These are phyloP conservation scores for Macaria notata DNA, from an alignment of 2,888 invertebrate species.

Conservation along the genomic window DNA sequence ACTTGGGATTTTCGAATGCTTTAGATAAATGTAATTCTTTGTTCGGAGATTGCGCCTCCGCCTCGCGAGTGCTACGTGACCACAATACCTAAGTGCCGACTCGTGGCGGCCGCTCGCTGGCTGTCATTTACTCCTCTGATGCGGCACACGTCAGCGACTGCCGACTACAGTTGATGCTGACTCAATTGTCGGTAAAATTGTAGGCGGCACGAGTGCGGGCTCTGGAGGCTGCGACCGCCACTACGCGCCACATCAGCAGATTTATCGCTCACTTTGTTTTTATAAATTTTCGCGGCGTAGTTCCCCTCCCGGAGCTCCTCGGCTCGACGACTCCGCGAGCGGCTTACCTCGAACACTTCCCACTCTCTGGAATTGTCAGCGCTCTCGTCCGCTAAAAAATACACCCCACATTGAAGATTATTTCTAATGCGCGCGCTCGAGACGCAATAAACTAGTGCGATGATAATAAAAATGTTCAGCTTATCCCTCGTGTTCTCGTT, in stretches of 20 bases:
- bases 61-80: constrained; percentile 69
- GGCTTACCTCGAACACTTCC: constrained; percentile 44
- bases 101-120: constrained; percentile 70
- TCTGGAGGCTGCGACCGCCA: constrained; percentile 62
- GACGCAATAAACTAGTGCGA: constrained; percentile 74
- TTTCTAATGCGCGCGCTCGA: constrained; percentile 72
- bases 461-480: constrained; percentile 77
- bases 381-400: constrained; percentile 50
- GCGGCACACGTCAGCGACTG: constrained; percentile 75
- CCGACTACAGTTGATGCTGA: constrained; percentile 77
- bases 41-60: constrained; percentile 73
- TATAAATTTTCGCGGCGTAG: constrained; percentile 52
- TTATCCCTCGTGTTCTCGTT: constrained; percentile 67
- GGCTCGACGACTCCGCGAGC: constrained; percentile 32
- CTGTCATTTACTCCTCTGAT: constrained; percentile 77
- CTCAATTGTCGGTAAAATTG: constrained; percentile 76
- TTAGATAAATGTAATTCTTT: constrained; percentile 79
- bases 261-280: constrained; percentile 67
- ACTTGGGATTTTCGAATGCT: constrained; percentile 71
- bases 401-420: constrained; percentile 65
- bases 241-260: constrained; percentile 60
- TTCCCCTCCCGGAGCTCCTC: constrained; percentile 39
- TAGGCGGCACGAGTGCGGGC: constrained; percentile 72
- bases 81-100: constrained; percentile 62
- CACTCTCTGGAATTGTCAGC: constrained; percentile 42